Base-by-base conservation (phyloP, 2,113 vertebrate genomes). In the Hemichromis elongatus region DNA sequence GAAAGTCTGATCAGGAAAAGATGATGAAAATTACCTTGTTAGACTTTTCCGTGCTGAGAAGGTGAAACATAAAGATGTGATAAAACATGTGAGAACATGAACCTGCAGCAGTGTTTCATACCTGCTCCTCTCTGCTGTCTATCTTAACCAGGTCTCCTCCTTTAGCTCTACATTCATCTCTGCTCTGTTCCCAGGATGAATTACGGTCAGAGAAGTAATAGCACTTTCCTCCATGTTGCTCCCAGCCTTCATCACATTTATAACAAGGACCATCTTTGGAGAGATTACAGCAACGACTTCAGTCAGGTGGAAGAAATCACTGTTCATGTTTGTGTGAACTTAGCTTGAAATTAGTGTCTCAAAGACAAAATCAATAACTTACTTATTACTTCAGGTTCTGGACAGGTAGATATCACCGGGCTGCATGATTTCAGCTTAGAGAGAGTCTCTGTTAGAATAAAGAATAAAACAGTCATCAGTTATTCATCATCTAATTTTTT, bases 211-310 rank as follows among this genome's bases (percentile, higher is more conserved):
- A 85, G 86, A 91, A 94, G 28, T 37, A 30, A 47, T 91, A 94
- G 21, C 89, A 93, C 9, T 28, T 54, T 9, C 4, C 53, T 79
- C n/a, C 26, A n/a, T 35, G 3, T 3, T 1, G 3, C 77, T 91
- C 83, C 94, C 93, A 94, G 79, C 9, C 73, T 2, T 0, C 0
- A 3, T 11, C 26, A 84, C 86, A 92, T 13, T 18, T 26, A 18
- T 18, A 7, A 50, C 47, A 18, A 5, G 3, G 16, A 6, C 8
- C 6, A 50, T 18, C 47, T 50, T 18, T 50, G 47, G 18, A 50
- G 47, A 50, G 47, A 50, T 50, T 50, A 50, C 47, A 50, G 16
- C 47, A 50, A 18, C 3, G 16, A 50, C 47, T 50, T 50, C 10
- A 52, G n/a, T 61, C 28, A 61, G 21, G 3, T n/a, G 75, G 75